Evolutionary conservation across 2,888 invertebrate genomes (phyloP), one percentile per base, ranked within the genome.

Genomic region (Nemotelus pantherinus): DNA sequence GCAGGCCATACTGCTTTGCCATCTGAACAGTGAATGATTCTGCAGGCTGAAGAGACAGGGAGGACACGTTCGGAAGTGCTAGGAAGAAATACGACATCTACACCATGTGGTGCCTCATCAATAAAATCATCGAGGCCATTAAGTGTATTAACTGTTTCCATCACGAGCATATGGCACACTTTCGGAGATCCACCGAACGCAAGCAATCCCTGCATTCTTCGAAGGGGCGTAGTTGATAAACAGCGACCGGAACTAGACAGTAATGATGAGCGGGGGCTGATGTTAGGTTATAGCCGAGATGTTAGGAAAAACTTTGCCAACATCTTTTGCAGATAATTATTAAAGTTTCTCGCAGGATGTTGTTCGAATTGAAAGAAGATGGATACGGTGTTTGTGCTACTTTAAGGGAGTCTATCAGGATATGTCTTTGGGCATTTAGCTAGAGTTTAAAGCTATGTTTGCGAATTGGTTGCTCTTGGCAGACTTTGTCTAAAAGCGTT

Each of bases 71-170:
- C 4, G 53, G 41, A 60, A 43, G 53, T 10, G 47, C 39, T 6
- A 48, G 41, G 53, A 72, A 72, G 74, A 74, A 74, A 74, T 77
- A 77, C 76, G 55, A 80, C 82, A 82, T 82, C 82, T 81, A 76
- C 78, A 79, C 81, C 82, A 83, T 82, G 80, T 82, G 82, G 82
- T 83, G 82, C 81, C 80, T 81, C 86, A 86, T 86, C 86, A 86
- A 86, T 86, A 86, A 86, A 86, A 86, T 86, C 85, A 86, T 86
- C 85, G 86, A 85, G 86, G 84, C 86, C 86, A 86, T 86, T 86
- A 86, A 86, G 84, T 86, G 85, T 85, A 85, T 85, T 85, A 86
- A 86, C 85, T 85, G 86, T 84, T 83, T 83, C 83, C 85, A 85
- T 85, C 85, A 76, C 53, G 10, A 47, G 65, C 76, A 76, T 76